Evolutionary conservation across 2,113 vertebrate genomes (phyloP), one percentile per base, ranked within the genome.

Genomic region (Myxocyprinus asiaticus): DNA sequence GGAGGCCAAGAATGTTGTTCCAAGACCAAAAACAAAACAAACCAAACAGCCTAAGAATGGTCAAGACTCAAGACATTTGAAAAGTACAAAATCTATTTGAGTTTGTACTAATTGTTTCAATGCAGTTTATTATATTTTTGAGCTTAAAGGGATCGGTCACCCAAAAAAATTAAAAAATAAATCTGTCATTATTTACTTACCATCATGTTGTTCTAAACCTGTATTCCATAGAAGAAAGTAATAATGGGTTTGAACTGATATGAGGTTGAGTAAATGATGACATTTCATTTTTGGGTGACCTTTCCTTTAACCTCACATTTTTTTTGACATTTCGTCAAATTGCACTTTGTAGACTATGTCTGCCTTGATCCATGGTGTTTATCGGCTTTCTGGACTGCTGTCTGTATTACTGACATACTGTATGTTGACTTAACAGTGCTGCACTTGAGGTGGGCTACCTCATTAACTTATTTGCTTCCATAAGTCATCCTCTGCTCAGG

Each of bases 321-420:
- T n/a, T 76, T 66, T 48, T 67, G 44, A 47, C 56, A 56, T 65
- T 65, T 9, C 45, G 6, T 15, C 62, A 22, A 58, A 42, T 66
- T 47, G 10, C 58, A 5, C 55, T 73, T 3, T 2, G 73, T 47
- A 44, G 42, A 74, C 50, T 33, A 6, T 51, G 58, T 71, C 68
- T 51, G 80, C 65, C 61, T 74, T 76, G 59, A 77, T 51, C 59
- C 7, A 9, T 65, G 45, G 55, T 76, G 70, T 81, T 80, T 71
- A 12, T 76, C 17, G 50, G 66, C 17, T 15, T 53, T 51, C 14
- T 45, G 10, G 43, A 50, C 47, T n/a, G 22, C 9, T 14, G 66
- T 76, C 67, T 51, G 14, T 67, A 42, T 12, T 53, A 12, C 62
- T 82, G 72, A 70, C 62, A 65, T 68, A 33, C 22, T 33, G 22